Base-by-base conservation (phyloP, 2,888 invertebrate genomes). In the Bursaphelenchus okinawaensis region DNA sequence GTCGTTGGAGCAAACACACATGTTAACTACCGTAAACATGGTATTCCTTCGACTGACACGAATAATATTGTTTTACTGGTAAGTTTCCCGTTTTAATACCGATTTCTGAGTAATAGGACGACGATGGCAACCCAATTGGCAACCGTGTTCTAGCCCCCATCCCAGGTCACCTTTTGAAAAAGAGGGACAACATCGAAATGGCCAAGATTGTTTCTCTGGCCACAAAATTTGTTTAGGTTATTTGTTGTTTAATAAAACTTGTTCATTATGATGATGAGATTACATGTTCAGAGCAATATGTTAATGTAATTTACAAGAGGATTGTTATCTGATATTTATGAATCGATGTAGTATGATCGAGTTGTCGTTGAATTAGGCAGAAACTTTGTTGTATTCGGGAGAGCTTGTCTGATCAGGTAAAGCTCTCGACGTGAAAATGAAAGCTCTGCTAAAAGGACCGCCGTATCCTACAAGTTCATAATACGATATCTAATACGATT, bases 131-230 rank as follows among this genome's bases (percentile, higher is more conserved):
- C 16, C 98, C 98, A 0, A 84, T 95, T 4, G 98, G 98, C 20
- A 98, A 92, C 1, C 87, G 96, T 75, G 92, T 99, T 75, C 90
- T 91, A 77, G 93, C 91, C 1, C 98, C 98, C 0, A 90, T 99
- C 68, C 98, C 98, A 0, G 90, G 75, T 1, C 69, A 71, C 26
- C 67, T 82, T 22, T 68, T 79, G 24, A 70, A 72, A 8, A 75
- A 75, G 40, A 69, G 77, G 8, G 68, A 69, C 52, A 71, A 74
- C 56, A 72, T 72, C 8, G 74, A 75, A 55, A 73, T 81, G 64
- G 69, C 80, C n/a, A 82, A 82, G 68, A 75, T 83, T 51, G 68
- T 82, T 23, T 77, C 83, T 4, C 67, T 83, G 51, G 81, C 81
- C 3, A 82, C 77, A 51, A 83, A 81, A 66, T 83, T 71, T 61